phyloP scores from a whole-genome alignment of 2,888 invertebrate species.

The Lithosia quadra region DNA sequence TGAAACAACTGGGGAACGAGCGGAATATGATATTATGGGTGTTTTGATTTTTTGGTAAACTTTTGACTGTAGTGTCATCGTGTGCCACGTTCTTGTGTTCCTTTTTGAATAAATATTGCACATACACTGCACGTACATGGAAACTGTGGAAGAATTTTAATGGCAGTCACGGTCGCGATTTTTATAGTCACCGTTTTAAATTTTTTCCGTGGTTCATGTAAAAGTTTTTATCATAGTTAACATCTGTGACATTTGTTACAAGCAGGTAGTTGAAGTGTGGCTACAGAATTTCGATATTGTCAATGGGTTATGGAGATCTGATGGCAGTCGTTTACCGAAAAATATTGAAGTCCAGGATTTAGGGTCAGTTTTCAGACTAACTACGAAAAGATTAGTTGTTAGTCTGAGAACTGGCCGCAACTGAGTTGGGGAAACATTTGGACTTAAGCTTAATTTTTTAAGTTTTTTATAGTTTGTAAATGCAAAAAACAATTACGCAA shows the following conservation, averaged over 20 bases:
- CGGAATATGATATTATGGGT: slow-evolving; percentile 38
- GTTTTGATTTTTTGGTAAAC: slow-evolving; percentile 38
- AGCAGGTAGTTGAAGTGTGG: too few species aligned
- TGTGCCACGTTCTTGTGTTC: not conserved
- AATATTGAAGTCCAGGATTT: too few species aligned
- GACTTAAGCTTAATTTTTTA: too few species aligned
- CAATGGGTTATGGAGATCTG: not conserved
- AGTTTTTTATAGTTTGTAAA: too few species aligned
- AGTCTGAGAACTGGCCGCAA: too few species aligned
- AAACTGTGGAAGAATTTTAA: not conserved
- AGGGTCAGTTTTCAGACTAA: too few species aligned
- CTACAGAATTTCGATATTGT: not conserved
- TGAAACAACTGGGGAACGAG: slow-evolving; percentile 31
- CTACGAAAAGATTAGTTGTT: too few species aligned
- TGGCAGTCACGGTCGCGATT: not conserved
- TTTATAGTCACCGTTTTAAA: not conserved
- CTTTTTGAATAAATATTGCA: not conserved
- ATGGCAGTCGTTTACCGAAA: too few species aligned
- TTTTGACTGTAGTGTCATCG: slow-evolving; percentile 11
- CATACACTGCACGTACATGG: not conserved
- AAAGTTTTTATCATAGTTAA: not conserved
- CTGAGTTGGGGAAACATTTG: too few species aligned
- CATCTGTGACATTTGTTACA: not conserved
- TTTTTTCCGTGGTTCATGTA: not conserved
- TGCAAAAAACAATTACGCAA: too few species aligned